Evolutionary conservation across 2,888 invertebrate genomes (phyloP).

Genomic region (Hemithea aestivaria): DNA sequence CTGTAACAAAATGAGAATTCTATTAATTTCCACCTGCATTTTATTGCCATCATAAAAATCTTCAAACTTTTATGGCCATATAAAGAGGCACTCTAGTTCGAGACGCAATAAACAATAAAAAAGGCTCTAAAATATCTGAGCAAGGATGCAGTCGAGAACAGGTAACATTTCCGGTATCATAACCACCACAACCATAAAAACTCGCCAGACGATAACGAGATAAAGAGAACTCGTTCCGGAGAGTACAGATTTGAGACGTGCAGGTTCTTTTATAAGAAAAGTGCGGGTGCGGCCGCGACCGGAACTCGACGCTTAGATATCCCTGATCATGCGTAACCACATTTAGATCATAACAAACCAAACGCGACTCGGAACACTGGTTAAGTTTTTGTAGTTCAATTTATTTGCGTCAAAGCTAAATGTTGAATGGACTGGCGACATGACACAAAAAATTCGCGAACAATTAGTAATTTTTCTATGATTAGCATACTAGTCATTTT

Average conservation of each 20-base stretch:
- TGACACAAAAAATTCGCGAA: conserved; percentile 21
- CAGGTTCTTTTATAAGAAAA: conserved; percentile 25
- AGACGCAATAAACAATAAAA: conserved; percentile 29
- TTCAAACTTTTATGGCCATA: conserved; percentile 15
- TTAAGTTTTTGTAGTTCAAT: background rate
- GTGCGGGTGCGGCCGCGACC: conserved; percentile 16
- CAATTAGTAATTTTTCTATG: conserved; percentile 38
- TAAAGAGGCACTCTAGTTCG: conserved; percentile 16
- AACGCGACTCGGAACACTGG: background rate
- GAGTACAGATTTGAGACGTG: conserved; percentile 26
- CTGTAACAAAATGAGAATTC: conserved; percentile 55
- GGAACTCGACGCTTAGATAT: conserved; percentile 24
- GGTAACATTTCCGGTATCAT: conserved; percentile 60
- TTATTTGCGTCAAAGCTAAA: too few relatives aligned
- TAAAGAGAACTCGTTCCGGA: conserved; percentile 37
- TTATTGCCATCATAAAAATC: conserved; percentile 12
- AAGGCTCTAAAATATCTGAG: conserved; percentile 41
- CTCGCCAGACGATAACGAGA: conserved; percentile 37
- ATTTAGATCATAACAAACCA: conserved; percentile 1
- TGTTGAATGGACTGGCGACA: too few relatives aligned
- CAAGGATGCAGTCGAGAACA: conserved; percentile 54
- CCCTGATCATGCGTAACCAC: conserved; percentile 16
- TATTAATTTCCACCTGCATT: conserved; percentile 9
- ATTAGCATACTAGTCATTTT: conserved; percentile 54
- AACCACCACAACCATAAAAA: conserved; percentile 44